Evolutionary conservation across 2,797 vertebrate species (phyloP).

Genomic region (Pogoniulus pusillus): DNA sequence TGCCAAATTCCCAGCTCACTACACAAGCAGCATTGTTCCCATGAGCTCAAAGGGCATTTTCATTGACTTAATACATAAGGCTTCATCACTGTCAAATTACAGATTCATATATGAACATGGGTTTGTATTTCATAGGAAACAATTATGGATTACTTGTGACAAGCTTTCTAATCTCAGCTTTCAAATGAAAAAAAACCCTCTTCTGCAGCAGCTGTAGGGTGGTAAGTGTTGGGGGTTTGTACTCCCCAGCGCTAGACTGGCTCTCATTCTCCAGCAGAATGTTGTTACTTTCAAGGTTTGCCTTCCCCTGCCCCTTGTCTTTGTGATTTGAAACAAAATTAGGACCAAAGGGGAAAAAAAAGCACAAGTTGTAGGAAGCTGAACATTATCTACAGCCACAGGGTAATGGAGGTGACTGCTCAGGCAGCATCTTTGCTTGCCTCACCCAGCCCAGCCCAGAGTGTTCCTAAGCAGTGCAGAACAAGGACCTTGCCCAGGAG

Average conservation of each 20-base stretch:
- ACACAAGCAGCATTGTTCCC: not conserved
- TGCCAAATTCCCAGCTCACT: not conserved
- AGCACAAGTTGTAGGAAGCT: not conserved
- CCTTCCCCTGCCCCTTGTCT: no score
- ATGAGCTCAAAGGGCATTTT: not conserved
- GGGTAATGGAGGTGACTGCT: fast-evolving
- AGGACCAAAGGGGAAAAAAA: not conserved
- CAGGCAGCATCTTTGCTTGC: no score
- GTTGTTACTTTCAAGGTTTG: not conserved
- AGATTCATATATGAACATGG: not conserved
- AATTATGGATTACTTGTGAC: not conserved
- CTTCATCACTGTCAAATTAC: slow-evolving; percentile 27
- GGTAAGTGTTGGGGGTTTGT: not conserved
- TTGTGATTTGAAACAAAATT: not conserved
- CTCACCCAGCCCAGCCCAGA: no score
- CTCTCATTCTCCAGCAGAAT: not conserved
- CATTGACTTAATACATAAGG: not conserved
- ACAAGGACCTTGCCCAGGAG: not conserved
- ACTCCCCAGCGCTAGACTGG: not conserved
- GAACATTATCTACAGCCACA: not conserved
- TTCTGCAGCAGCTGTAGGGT: not conserved
- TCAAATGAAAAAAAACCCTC: not conserved
- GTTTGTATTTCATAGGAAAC: not conserved
- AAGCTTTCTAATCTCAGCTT: not conserved
- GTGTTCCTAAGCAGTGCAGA: not conserved